Evolutionary conservation across 2,888 invertebrate genomes (phyloP).

Genomic region (Amphiduros pacificus): DNA sequence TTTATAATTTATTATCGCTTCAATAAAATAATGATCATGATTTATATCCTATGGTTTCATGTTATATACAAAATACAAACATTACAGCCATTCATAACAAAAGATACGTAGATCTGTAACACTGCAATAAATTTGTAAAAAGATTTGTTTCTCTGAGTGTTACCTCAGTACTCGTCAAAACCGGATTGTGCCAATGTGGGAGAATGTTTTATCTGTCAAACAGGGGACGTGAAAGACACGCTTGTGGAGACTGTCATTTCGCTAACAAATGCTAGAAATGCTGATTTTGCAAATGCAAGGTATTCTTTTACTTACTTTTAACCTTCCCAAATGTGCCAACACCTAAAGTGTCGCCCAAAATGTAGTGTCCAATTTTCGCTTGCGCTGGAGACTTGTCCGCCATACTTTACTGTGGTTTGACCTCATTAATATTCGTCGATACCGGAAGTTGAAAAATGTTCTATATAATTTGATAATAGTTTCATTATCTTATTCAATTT

Average conservation of each 20-base stretch:
- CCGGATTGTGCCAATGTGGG: background rate
- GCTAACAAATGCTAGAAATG: background rate
- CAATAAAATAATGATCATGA: too few species aligned
- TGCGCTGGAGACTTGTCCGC: slow-evolving; percentile 32
- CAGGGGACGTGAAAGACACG: background rate
- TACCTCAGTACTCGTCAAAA: background rate
- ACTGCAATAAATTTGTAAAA: too few species aligned
- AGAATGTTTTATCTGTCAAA: background rate
- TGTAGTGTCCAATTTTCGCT: slow-evolving; percentile 96
- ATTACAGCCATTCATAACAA: too few species aligned
- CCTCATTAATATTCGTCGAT: slow-evolving; percentile 24
- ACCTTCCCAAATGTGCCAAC: slow-evolving; percentile 99
- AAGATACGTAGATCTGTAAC: too few species aligned
- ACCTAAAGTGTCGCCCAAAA: slow-evolving; percentile 88
- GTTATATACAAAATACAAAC: too few species aligned
- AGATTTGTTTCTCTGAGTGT: too few species aligned
- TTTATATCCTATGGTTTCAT: too few species aligned
- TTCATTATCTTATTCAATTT: too few species aligned
- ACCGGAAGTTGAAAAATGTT: too few species aligned
- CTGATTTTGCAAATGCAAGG: background rate
- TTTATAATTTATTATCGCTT: too few species aligned
- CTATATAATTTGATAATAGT: too few species aligned
- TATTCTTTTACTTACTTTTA: slow-evolving; percentile 72
- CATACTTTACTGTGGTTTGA: slow-evolving; percentile 26
- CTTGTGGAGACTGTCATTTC: background rate